Evolutionary conservation across 2,113 vertebrate genomes (phyloP).

Genomic region (Trochalopteron elliotii): DNA sequence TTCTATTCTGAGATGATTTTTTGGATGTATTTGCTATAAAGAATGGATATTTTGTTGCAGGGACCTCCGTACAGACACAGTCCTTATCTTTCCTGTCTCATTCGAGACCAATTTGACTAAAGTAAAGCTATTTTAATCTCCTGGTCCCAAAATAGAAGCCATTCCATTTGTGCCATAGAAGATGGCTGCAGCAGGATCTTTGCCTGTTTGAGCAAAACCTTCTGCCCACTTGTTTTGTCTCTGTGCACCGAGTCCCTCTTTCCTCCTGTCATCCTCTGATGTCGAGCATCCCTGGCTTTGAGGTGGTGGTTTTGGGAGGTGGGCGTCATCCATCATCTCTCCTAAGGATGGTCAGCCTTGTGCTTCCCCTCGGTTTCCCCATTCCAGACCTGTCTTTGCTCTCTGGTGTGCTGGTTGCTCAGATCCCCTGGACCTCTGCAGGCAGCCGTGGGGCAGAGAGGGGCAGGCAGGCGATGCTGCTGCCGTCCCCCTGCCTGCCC

Average conservation of each 20-base stretch:
- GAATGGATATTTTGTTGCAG: not conserved
- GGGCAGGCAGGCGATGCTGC: accelerated
- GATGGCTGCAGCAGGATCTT: conserved; percentile 26
- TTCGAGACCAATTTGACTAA: not conserved
- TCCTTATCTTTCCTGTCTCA: not conserved
- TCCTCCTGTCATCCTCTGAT: not conserved
- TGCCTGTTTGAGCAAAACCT: not conserved
- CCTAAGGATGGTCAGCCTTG: not conserved
- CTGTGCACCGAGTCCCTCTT: accelerated
- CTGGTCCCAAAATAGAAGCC: conserved; percentile 38
- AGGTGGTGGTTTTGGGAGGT: not conserved
- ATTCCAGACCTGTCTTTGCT: not conserved
- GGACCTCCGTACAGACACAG: not conserved
- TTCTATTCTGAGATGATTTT: not conserved
- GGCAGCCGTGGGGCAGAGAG: not conserved
- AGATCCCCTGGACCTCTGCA: accelerated
- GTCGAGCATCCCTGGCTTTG: not conserved
- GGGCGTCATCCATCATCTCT: accelerated
- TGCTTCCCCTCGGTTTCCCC: not conserved
- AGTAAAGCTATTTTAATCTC: conserved; percentile 59
- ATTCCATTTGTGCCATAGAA: not conserved
- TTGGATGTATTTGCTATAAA: not conserved
- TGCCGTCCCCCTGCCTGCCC: accelerated
- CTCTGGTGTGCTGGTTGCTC: not conserved
- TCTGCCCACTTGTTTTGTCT: not conserved